Conservation (phyloP, 2,888 invertebrate species). For the Antheraea yamamai region DNA sequence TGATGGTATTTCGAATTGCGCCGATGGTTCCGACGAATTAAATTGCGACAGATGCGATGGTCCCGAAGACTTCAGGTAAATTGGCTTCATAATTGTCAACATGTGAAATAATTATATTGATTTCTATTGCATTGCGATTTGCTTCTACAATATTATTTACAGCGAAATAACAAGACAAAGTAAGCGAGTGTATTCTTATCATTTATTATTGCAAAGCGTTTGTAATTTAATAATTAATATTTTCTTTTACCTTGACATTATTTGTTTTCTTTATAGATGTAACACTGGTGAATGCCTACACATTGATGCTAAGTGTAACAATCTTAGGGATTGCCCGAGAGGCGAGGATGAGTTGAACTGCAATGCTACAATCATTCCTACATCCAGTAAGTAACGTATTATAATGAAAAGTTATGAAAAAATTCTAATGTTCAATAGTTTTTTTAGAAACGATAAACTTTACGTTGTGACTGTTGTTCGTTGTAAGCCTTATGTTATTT, state of each 20-base stretch:
- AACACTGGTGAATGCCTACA: slow-evolving; percentile 75
- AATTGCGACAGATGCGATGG: slow-evolving; percentile 59
- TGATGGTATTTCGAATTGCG: slow-evolving; percentile 81
- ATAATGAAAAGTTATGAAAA: neutral
- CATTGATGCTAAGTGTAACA: slow-evolving; percentile 78
- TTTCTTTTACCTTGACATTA: slow-evolving; percentile 19
- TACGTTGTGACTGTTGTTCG: neutral
- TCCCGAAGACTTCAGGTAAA: slow-evolving; percentile 70
- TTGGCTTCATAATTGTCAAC: slow-evolving; percentile 13
- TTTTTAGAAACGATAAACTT: neutral
- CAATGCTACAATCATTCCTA: slow-evolving; percentile 60
- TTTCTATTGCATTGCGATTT: slow-evolving; percentile 8
- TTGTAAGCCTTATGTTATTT: neutral
- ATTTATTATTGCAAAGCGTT: slow-evolving; percentile 4
- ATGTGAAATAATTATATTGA: slow-evolving; percentile 6
- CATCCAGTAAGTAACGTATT: slow-evolving; percentile 41
- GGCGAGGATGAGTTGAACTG: slow-evolving; percentile 80
- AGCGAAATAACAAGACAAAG: slow-evolving; percentile 21
- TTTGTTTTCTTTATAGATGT: slow-evolving; percentile 60
- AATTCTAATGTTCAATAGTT: neutral
- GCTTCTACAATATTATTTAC: neutral
- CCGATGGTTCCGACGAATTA: slow-evolving; percentile 82
- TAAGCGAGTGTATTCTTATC: slow-evolving; percentile 30
- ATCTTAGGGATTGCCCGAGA: slow-evolving; percentile 80
- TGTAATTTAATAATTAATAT: neutral